These are phyloP conservation scores for Mya arenaria DNA, from an alignment of 1,140 invertebrate species.

Conservation along the genomic window DNA sequence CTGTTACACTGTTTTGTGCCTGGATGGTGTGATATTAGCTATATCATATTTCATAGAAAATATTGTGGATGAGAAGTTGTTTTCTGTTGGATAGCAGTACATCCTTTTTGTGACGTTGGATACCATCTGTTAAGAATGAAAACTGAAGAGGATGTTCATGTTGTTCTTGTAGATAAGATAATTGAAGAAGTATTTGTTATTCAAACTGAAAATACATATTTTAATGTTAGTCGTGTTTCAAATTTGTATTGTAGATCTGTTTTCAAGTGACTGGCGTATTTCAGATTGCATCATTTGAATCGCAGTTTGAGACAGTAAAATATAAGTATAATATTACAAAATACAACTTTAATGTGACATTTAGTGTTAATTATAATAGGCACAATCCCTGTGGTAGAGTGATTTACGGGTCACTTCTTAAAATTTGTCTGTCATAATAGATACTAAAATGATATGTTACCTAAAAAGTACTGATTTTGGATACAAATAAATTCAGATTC, in stretches of 20 bases:
- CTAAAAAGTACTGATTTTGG: constrained; percentile 21
- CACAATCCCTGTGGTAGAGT: constrained; percentile 23
- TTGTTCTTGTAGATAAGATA: constrained; percentile 15
- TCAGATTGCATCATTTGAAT: constrained; percentile 12
- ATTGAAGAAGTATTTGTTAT: constrained; percentile 15
- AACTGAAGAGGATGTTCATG: constrained; percentile 13
- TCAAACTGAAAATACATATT: constrained; percentile 12
- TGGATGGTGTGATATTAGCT: constrained; percentile 13
- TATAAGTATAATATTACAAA: constrained; percentile 26
- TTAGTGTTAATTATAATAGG: constrained; percentile 12
- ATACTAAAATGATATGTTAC: constrained; percentile 22
- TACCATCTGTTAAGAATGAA: constrained; percentile 29
- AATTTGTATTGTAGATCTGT: constrained; percentile 27
- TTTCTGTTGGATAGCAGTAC: constrained; percentile 17
- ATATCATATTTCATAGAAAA: constrained; percentile 12
- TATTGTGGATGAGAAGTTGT: constrained; percentile 21
- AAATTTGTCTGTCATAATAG: too few species aligned
- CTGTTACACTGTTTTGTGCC: constrained; percentile 25
- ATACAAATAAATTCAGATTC: constrained; percentile 9
- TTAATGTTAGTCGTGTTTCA: constrained; percentile 11
- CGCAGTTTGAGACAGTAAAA: constrained; percentile 20
- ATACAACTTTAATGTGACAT: constrained; percentile 10
- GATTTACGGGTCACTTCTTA: constrained; percentile 12
- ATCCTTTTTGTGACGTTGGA: constrained; percentile 25
- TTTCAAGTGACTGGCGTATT: constrained; percentile 20